A percentile compares a stretch with the other conserved stretches of the same genome.
Conservation (phyloP, 2,113 vertebrate species). For the Callionymus lyra region DNA sequence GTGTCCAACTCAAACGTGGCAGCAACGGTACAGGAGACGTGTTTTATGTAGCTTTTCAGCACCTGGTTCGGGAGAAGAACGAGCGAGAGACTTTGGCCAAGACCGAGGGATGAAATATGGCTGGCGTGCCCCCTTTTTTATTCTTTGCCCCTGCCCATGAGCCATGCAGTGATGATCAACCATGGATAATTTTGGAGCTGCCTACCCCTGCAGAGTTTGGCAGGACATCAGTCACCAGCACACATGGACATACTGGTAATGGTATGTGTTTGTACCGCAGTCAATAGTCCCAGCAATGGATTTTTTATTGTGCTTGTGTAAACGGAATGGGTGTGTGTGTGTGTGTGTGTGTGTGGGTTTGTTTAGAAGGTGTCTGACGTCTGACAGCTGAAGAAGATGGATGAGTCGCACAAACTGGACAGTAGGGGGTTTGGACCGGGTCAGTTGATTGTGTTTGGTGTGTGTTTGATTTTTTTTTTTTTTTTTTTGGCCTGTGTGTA, state of each 20-base stretch:
- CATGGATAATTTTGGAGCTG: constrained; percentile 27
- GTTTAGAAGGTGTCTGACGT: constrained; percentile 37
- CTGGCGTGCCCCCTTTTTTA: constrained; percentile 18
- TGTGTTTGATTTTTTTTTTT: constrained; percentile 15
- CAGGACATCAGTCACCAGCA: constrained; percentile 30
- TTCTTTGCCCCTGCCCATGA: constrained; percentile 18
- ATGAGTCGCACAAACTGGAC: constrained; percentile 43
- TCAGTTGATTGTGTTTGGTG: constrained; percentile 27
- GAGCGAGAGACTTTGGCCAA: constrained; percentile 17
- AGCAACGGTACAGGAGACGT: constrained; percentile 35
- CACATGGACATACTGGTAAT: constrained; percentile 4
- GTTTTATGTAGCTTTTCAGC: constrained; percentile 56
- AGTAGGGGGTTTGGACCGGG: constrained; percentile 27
- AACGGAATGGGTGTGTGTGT: constrained; percentile 4
- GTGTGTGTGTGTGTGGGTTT: constrained; percentile 12
- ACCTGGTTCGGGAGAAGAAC: constrained; percentile 37
- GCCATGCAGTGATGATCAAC: constrained; percentile 49
- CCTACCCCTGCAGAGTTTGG: constrained; percentile 29
- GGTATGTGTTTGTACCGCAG: constrained; percentile 1
- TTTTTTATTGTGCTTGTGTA: constrained; percentile 12
- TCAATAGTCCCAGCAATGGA: constrained; percentile 15
- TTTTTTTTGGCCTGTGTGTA: not conserved
- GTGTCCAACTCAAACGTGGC: constrained; percentile 35
- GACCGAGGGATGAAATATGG: constrained; percentile 21
- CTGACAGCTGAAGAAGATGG: constrained; percentile 60